These are phyloP conservation scores for Heliangelus exortis DNA, from an alignment of 2,797 vertebrate species.

Conservation along the genomic window DNA sequence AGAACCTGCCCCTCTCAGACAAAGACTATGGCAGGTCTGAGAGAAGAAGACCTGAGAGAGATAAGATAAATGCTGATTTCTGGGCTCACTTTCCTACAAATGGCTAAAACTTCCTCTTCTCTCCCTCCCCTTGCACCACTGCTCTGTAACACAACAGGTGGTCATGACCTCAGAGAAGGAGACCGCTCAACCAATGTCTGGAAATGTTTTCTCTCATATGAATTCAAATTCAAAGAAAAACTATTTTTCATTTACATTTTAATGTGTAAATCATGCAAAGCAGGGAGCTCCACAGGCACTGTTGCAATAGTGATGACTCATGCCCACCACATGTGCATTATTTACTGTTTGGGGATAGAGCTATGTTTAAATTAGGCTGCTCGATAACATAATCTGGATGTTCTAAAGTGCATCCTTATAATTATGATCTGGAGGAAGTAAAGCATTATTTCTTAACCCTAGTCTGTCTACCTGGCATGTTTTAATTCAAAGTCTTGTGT, in stretches of 20 bases:
- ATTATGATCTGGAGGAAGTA: slow-evolving; percentile 45
- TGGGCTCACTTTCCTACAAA: neutral
- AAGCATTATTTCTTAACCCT: neutral
- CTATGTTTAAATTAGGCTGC: slow-evolving; percentile 65
- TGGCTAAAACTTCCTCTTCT: neutral
- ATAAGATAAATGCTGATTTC: accelerated
- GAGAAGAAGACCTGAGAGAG: too few species aligned
- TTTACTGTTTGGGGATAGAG: slow-evolving; percentile 70
- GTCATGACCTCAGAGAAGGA: neutral
- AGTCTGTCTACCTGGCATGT: neutral
- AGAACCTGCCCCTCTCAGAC: accelerated
- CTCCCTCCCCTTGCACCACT: neutral
- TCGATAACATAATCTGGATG: slow-evolving; percentile 63
- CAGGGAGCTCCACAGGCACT: neutral
- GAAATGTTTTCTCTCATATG: neutral
- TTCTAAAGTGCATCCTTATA: slow-evolving; percentile 46
- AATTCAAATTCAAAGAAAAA: neutral
- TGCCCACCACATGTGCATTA: slow-evolving; percentile 12
- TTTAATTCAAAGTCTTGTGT: neutral
- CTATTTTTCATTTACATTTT: slow-evolving; percentile 1
- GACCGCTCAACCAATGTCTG: neutral
- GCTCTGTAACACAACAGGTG: neutral
- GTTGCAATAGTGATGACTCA: slow-evolving; percentile 35
- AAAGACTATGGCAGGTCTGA: neutral
- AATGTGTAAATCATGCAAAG: neutral